Conservation (phyloP, 2,888 invertebrate genomes). For the Choristoneura rosaceana region DNA sequence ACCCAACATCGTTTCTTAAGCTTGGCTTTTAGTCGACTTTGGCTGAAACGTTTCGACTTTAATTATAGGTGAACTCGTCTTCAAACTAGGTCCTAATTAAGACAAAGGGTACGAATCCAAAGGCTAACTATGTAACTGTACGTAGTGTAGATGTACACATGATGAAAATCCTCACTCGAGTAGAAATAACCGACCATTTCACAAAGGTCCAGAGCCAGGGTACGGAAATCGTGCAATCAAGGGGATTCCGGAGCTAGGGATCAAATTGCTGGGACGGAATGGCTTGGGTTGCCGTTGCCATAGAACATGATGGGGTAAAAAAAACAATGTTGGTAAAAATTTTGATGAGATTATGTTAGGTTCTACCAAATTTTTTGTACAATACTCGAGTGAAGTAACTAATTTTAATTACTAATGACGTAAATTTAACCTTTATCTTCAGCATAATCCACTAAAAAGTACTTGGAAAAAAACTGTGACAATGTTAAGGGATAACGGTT, state of each 20-base stretch:
- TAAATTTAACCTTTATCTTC: too few relatives aligned
- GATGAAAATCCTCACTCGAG: slow-evolving; percentile 16
- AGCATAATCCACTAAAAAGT: too few relatives aligned
- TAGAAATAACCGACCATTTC: slow-evolving; percentile 21
- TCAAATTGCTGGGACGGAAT: slow-evolving; percentile 46
- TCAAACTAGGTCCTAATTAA: background rate
- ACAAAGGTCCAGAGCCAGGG: slow-evolving; percentile 24
- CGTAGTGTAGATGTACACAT: background rate
- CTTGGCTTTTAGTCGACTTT: too few relatives aligned
- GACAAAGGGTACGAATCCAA: background rate
- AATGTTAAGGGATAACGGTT: too few relatives aligned
- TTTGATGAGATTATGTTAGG: background rate
- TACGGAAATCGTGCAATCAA: slow-evolving; percentile 62
- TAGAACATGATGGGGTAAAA: slow-evolving; percentile 25
- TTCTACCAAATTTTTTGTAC: too few relatives aligned
- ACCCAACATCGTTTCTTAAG: too few relatives aligned
- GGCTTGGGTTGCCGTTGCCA: background rate
- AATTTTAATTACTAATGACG: too few relatives aligned
- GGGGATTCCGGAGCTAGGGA: slow-evolving; percentile 54
- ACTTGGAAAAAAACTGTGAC: too few relatives aligned
- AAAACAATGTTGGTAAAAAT: slow-evolving; percentile 3
- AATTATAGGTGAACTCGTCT: background rate
- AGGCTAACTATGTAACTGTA: background rate
- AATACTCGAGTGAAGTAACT: too few relatives aligned
- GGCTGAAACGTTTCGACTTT: background rate